A percentile compares a stretch with the other conserved stretches of the same genome.
Conservation (phyloP, 2,888 invertebrate species). For the Suillia variegata region DNA sequence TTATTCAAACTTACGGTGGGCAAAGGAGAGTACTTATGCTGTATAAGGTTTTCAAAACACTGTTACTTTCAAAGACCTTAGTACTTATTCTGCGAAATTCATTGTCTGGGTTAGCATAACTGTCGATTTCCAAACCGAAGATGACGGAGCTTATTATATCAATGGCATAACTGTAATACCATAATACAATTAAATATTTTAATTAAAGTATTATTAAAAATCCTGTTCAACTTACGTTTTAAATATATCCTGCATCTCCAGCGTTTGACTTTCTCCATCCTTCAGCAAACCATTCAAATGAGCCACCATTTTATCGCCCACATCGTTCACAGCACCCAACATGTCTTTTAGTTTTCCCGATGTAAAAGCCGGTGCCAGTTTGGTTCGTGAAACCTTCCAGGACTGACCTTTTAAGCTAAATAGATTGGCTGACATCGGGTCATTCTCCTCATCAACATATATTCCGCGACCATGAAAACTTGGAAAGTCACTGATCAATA, state of each 20-base stretch:
- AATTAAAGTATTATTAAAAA: not conserved
- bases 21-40: slow-evolving; percentile 19
- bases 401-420: slow-evolving; percentile 58
- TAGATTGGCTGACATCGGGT: slow-evolving; percentile 66
- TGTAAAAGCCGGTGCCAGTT: slow-evolving; percentile 71
- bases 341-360: slow-evolving; percentile 71
- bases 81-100: slow-evolving; percentile 36
- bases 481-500: slow-evolving; percentile 68
- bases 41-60: not conserved
- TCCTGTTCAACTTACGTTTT: slow-evolving; percentile 28
- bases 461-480: slow-evolving; percentile 71
- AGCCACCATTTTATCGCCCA: slow-evolving; percentile 64
- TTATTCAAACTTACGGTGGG: slow-evolving; percentile 30
- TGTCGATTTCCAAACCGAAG: slow-evolving; percentile 56
- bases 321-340: slow-evolving; percentile 67
- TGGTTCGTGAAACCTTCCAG: slow-evolving; percentile 70
- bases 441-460: slow-evolving; percentile 67
- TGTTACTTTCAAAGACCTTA: slow-evolving; percentile 7
- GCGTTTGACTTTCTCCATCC: slow-evolving; percentile 43
- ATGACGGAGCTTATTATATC: slow-evolving; percentile 59
- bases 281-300: slow-evolving; percentile 55
- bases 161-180: slow-evolving; percentile 52
- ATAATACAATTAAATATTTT: not conserved
- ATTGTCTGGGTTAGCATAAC: slow-evolving; percentile 46
- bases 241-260: slow-evolving; percentile 60